These are phyloP conservation scores for Hoplodrina ambigua DNA, from an alignment of 2,888 invertebrate species.

Conservation along the genomic window DNA sequence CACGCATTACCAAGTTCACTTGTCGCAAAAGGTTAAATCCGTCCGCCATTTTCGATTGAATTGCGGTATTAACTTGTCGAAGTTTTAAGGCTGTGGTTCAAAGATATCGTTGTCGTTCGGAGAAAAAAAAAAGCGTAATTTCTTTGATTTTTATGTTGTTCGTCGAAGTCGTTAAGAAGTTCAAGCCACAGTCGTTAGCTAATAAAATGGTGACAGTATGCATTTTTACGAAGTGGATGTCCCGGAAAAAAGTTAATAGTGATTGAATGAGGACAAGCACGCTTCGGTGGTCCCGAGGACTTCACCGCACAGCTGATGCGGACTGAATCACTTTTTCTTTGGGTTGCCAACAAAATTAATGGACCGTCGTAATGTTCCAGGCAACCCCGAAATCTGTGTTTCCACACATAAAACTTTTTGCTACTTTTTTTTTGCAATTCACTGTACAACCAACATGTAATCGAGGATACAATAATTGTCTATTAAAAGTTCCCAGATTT, in stretches of 20 bases:
- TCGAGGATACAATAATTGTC: slow-evolving; percentile 42
- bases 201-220: slow-evolving; percentile 63
- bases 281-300: slow-evolving; percentile 69
- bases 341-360: slow-evolving; percentile 70
- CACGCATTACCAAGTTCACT: slow-evolving; percentile 44
- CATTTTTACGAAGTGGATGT: slow-evolving; percentile 69
- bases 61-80: slow-evolving; percentile 52
- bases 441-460: slow-evolving; percentile 16
- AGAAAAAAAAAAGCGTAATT: slow-evolving; percentile 20
- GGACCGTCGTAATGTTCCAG: slow-evolving; percentile 57
- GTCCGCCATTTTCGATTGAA: slow-evolving; percentile 50
- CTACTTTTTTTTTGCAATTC: slow-evolving; percentile 4
- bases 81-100: slow-evolving; percentile 49
- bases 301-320: slow-evolving; percentile 60
- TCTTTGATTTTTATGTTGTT: slow-evolving; percentile 28
- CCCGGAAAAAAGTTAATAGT: slow-evolving; percentile 74
- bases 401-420: slow-evolving; percentile 18
- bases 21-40: slow-evolving; percentile 55
- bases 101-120: slow-evolving; percentile 44
- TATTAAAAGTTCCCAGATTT: slow-evolving; percentile 27
- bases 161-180: slow-evolving; percentile 13
- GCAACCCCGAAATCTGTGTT: slow-evolving; percentile 46
- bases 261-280: slow-evolving; percentile 77
- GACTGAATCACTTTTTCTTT: slow-evolving; percentile 69
- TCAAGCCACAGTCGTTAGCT: slow-evolving; percentile 45